Base-by-base conservation (phyloP, 2,888 invertebrate species). In the Dendrolimus houi region DNA sequence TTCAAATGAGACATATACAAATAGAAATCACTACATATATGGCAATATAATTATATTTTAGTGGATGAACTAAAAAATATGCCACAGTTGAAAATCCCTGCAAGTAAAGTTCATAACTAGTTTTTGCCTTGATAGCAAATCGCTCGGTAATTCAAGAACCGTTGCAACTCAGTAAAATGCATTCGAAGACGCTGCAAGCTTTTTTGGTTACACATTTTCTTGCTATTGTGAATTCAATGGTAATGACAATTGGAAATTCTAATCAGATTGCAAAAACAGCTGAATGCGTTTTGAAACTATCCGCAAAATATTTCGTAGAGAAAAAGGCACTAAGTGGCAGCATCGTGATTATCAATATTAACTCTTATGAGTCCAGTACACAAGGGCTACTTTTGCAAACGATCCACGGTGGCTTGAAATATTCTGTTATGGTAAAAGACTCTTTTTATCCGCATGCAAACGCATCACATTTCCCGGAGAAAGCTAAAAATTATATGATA, bases 401-500 rank as follows among this genome's bases (percentile, higher is more conserved):
- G 12, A 84, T 91, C 59, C 87, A 91, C 70, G 74, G 79, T 9
- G 88, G 89, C 41, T 83, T 81, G 59, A 83, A 87, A 67, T 91
- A 88, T 74, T 88, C 91, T 58, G 78, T 91, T 62, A 91, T 91
- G 91, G 87, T 88, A 66, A 91, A 91, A 74, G 88, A 91, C 72
- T 89, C 90, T 64, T 85, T 81, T 68, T 86, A 83, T 60, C 79
- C 76, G 60, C 91, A 91, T 69, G 85, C 83, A 57, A 91, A 91
- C 72, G 91, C 91, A 57, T 89, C 91, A 52, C 91, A 91, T 77
- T 91, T 91, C 63, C 89, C 86, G 14, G 91, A 91, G 75, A 91
- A 87, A 77, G 91, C 91, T 59, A 90, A 91, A 78, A 91, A 91
- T 81, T 91, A 91, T 75, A 85, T 91, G 87, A 77, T 91, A 77